Conservation (phyloP, 2,797 vertebrate genomes). For the Bradypus variegatus region DNA sequence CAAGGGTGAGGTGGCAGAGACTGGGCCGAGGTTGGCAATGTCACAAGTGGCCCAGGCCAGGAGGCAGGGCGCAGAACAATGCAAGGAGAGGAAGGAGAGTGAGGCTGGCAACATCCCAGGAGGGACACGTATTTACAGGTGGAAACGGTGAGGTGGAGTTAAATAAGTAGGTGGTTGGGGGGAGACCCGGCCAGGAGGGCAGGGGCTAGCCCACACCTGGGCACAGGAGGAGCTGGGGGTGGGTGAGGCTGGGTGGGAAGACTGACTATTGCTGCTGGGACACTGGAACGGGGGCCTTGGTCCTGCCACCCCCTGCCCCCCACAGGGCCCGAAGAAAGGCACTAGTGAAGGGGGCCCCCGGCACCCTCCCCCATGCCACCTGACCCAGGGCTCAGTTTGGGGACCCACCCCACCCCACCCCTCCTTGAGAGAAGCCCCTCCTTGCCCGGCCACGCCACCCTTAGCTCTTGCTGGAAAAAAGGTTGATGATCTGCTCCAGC, state of each 20-base stretch:
- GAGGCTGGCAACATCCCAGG: too few relatives aligned
- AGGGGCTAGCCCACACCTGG: not conserved
- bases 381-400: not conserved
- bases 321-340: constrained; percentile 60
- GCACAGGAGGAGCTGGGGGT: not conserved
- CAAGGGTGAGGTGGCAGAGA: too few relatives aligned
- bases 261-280: constrained; percentile 4
- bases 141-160: too few relatives aligned
- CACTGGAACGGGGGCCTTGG: not conserved
- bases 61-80: too few relatives aligned
- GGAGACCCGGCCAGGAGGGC: not conserved
- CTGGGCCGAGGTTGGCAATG: too few relatives aligned
- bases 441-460: not conserved
- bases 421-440: not conserved
- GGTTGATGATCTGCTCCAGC: constrained; percentile 90
- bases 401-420: not conserved
- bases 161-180: too few relatives aligned
- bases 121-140: too few relatives aligned
- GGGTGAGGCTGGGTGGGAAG: not conserved
- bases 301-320: not conserved
- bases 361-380: too few relatives aligned
- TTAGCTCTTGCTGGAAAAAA: constrained; percentile 88
- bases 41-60: too few relatives aligned
- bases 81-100: too few relatives aligned
- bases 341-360: constrained; percentile 45